Evolutionary conservation across 2,797 vertebrate genomes (phyloP), one percentile per base, ranked within the genome.

Genomic region (Oreochromis mossambicus): DNA sequence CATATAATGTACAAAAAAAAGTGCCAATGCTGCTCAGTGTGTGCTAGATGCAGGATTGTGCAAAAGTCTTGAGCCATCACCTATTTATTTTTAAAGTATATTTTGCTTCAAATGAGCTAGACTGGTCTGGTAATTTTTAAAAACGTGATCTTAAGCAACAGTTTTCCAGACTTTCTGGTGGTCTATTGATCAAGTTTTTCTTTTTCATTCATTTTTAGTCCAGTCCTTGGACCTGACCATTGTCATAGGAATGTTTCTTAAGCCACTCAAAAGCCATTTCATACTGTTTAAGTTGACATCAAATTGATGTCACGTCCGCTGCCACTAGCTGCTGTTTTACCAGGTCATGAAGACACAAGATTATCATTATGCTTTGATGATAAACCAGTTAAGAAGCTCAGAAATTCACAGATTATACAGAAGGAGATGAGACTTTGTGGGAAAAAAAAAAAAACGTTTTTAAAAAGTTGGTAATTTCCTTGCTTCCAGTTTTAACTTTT

Each of bases 381-480:
- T 63, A n/a, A 38, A 38, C 19, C 19, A 63, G 61, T 61, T 61
- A 34, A 61, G 29, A 61, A 61, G 29, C 56, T 7, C 56, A 34
- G 9, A 7, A 61, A 61, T 10, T 34, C 29, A 7, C 34, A 61
- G 11, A 63, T 63, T 63, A n/a, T 38, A 1, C 1, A 21, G 19
- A 63, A 38, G 61, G 61, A 63, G 34, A 38, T 21, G 34, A 38
- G 34, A 21, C 11, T 21, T 38, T 63, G 34, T 58, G 15, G 56
- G 14, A 0, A 0, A 1, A 8, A 10, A 61, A 34, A 1, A 8
- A 10, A 61, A 34, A 15, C 3, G 0, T 6, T 58, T 58, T 58
- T 34, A 63, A 66, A 14, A 21, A 38, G 19, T 38, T 66, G 19
- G 19, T 14, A 2, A 8, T 66, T 38, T 38, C 34, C 3, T 66